phyloP scores from a whole-genome alignment of 2,888 invertebrate genomes.

The Melangyna quadrimaculata region DNA sequence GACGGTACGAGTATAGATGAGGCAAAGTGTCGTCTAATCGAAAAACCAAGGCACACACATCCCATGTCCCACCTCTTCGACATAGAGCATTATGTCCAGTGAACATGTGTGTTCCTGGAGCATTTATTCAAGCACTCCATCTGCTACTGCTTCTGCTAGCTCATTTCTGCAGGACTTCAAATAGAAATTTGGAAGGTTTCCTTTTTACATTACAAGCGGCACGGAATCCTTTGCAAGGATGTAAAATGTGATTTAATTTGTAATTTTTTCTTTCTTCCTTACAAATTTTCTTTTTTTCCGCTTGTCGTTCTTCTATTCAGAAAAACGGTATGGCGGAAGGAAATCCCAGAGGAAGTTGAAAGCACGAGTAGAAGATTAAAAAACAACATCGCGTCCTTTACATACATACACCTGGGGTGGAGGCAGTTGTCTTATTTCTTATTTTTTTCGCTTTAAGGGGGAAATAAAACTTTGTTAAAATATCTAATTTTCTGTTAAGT shows the following conservation, averaged over 20 bases:
- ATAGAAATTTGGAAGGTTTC: slow-evolving; percentile 30
- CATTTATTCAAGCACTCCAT: slow-evolving; percentile 47
- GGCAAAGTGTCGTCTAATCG: slow-evolving; percentile 53
- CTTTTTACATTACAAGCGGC: slow-evolving; percentile 60
- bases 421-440: background rate
- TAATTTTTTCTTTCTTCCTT: slow-evolving; percentile 35
- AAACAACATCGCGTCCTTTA: slow-evolving; percentile 36
- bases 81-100: slow-evolving; percentile 37
- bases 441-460: slow-evolving; percentile 21
- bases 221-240: slow-evolving; percentile 61
- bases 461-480: slow-evolving; percentile 64
- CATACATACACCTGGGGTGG: slow-evolving; percentile 36
- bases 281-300: background rate
- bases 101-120: slow-evolving; percentile 57
- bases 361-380: slow-evolving; percentile 45
- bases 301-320: slow-evolving; percentile 20
- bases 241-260: slow-evolving; percentile 70
- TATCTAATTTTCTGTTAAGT: slow-evolving; percentile 67
- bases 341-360: slow-evolving; percentile 31
- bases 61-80: slow-evolving; percentile 14
- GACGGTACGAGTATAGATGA: slow-evolving; percentile 23
- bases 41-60: slow-evolving; percentile 52
- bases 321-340: slow-evolving; percentile 3
- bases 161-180: background rate
- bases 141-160: slow-evolving; percentile 2